Evolutionary conservation across 1,140 invertebrate genomes (phyloP), one percentile per base, ranked within the genome.

Genomic region (Drosophila repletoides): DNA sequence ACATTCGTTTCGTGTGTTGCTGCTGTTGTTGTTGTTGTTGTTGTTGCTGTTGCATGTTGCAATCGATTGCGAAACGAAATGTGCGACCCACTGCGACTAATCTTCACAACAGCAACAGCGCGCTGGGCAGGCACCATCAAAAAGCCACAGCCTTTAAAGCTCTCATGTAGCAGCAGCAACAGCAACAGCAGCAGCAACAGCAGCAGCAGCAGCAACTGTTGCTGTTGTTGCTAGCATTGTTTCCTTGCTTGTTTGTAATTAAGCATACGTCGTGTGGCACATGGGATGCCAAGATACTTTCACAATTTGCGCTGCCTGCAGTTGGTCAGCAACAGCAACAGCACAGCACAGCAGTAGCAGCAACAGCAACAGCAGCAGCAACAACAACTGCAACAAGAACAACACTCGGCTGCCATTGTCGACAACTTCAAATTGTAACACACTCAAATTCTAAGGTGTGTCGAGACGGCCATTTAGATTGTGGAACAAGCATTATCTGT

Each of bases 61-160:
- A 86, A 86, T 86, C 80, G 80, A 86, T 86, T 86, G 80, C 80
- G 80, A 86, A 86, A 86, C 80, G 81, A 86, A 86, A 80, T 86
- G 80, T 86, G 80, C 81, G 77, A 86, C 80, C 80, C 80, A 86
- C 80, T 87, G 81, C 75, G 80, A 87, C 80, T 86, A 86, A 86
- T 86, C 80, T 86, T 86, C 80, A 61, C 72, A 45, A 65, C 66
- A 56, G 58, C 28, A 21, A 43, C 64, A 48, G 55, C 51, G 43
- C 61, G 34, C 56, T 76, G 74, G 63, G 68, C 63, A 71, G 49
- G 68, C 61, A 70, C 5, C 59, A 60, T 73, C 66, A 61, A 45
- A 61, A 45, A 40, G 31, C 31, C 51, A 43, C 46, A 59, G 69
- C 58, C 68, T 58, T 41, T 17, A 29, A 12, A 26, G 40, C 28